Conservation (phyloP, 2,797 vertebrate species). For the Hippoglossus hippoglossus region DNA sequence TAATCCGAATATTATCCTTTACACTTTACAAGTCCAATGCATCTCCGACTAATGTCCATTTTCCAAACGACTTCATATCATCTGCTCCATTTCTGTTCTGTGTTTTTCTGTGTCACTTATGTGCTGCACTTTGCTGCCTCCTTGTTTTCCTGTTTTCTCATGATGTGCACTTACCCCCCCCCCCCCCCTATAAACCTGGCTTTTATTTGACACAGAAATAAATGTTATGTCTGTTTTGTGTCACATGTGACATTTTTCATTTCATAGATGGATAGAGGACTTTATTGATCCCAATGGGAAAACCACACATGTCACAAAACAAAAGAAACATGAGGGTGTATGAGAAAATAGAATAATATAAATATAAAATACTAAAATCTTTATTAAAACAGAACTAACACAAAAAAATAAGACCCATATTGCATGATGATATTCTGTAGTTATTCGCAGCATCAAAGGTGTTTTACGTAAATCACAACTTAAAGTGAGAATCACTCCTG, state of each 20-base stretch:
- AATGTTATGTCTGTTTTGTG: not conserved
- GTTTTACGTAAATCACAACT: constrained; percentile 18
- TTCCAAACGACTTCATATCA: too few species aligned
- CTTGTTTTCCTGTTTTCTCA: too few species aligned
- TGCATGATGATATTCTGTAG: not conserved
- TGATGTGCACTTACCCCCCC: too few species aligned
- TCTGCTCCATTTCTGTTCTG: too few species aligned
- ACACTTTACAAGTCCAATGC: too few species aligned
- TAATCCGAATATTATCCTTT: too few species aligned
- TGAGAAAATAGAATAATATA: not conserved
- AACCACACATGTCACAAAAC: not conserved
- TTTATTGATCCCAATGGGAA: not conserved
- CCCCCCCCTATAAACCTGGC: not conserved
- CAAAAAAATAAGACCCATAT: not conserved
- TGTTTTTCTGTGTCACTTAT: too few species aligned
- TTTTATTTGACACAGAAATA: not conserved
- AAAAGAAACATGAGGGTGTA: not conserved
- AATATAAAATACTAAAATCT: not conserved
- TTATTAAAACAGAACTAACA: not conserved
- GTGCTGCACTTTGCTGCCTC: too few species aligned
- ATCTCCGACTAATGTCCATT: too few species aligned
- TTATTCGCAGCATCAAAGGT: not conserved
- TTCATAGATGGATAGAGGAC: not conserved
- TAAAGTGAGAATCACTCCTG: constrained; percentile 35
- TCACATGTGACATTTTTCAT: not conserved